Evolutionary conservation across 2,888 invertebrate species (phyloP), one percentile per base, ranked within the genome.

Genomic region (Proisotoma minuta): DNA sequence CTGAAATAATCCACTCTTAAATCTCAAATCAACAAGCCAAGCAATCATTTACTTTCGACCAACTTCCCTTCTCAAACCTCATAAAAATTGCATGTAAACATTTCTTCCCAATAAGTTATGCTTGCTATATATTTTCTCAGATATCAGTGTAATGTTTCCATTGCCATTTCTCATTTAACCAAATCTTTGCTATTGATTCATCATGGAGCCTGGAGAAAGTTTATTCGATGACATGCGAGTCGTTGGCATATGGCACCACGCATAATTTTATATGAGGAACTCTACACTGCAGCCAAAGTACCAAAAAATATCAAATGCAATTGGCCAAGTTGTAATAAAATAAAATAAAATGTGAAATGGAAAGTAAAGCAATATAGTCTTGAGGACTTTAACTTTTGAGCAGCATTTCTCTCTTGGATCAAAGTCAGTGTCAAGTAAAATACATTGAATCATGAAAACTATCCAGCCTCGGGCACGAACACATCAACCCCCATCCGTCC

Each of bases 81-180:
- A 43, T 43, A 43, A 43, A 43, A 43, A n/a, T n/a, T n/a, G n/a
- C n/a, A n/a, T 43, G 43, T 43, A 43, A 43, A 43, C 10, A 43
- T 43, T 43, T 43, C 43, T n/a, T 43, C 43, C 20, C 43, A 43
- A 15, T 18, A 34, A 10, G 8, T 15, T 34, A 34, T 18, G 18
- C 15, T n/a, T 43, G 43, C n/a, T n/a, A n/a, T n/a, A n/a, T n/a
- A n/a, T n/a, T n/a, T n/a, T n/a, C n/a, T 5, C 18, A 18, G 43
- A 43, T n/a, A 43, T 43, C 43, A 43, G 18, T 43, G 18, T 20
- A 43, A 43, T 43, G 18, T 34, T 34, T 10, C 15, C 8, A 18
- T 43, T 43, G 18, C 43, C 43, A 43, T 43, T 43, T 5, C 43
- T 43, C 18, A 5, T 20, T n/a, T n/a, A n/a, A n/a, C n/a, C n/a